Evolutionary conservation across 2,888 invertebrate genomes (phyloP).

Genomic region (Macroteleia sp.): DNA sequence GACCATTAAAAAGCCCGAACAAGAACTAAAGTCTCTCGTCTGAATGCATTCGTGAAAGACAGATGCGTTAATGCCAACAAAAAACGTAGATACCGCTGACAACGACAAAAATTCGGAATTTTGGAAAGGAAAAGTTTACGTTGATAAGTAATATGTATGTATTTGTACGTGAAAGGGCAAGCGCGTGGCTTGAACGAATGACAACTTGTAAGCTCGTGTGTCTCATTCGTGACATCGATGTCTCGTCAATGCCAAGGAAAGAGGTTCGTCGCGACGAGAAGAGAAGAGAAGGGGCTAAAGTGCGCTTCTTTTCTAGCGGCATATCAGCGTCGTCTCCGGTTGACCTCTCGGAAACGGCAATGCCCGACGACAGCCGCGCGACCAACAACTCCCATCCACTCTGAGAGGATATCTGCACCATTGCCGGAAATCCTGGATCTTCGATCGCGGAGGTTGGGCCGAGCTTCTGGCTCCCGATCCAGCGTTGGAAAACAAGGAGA

Average conservation of each 20-base stretch:
- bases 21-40: too few species aligned
- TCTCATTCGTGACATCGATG: slow-evolving; percentile 54
- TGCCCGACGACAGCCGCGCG: slow-evolving; percentile 58
- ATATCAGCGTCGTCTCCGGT: slow-evolving; percentile 54
- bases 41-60: too few species aligned
- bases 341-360: slow-evolving; percentile 55
- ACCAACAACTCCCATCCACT: slow-evolving; percentile 54
- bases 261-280: slow-evolving; percentile 48
- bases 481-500: slow-evolving; percentile 49
- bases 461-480: slow-evolving; percentile 69
- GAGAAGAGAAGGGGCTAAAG: slow-evolving; percentile 3
- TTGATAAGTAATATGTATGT: background rate
- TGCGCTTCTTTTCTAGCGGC: slow-evolving; percentile 31
- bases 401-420: slow-evolving; percentile 61
- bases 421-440: slow-evolving; percentile 76
- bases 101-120: background rate
- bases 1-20: too few species aligned
- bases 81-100: background rate
- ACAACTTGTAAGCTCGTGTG: slow-evolving; percentile 47
- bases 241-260: slow-evolving; percentile 60
- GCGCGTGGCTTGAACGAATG: slow-evolving; percentile 31
- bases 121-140: slow-evolving; percentile 9
- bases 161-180: slow-evolving; percentile 5
- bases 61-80: background rate
- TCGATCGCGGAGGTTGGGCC: slow-evolving; percentile 69